Percentiles rank a stretch among this genome's conserved stretches.
phyloP scores from a whole-genome alignment of 2,113 vertebrate genomes.

The Cranoglanis bouderius region DNA sequence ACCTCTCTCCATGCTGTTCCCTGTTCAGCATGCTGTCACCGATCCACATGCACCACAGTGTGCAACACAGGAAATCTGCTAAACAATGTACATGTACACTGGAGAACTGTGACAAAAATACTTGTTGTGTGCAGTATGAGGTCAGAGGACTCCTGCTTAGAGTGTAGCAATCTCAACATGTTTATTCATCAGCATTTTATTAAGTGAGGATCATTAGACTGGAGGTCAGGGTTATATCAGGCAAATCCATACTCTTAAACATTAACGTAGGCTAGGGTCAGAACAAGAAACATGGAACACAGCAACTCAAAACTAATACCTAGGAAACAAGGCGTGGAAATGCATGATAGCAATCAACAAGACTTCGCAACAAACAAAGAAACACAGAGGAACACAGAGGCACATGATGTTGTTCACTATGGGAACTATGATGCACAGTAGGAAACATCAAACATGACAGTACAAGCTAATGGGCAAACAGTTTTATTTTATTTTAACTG shows the following conservation, averaged over 20 bases:
- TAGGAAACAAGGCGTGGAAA: neutral
- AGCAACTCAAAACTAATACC: neutral
- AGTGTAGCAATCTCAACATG: neutral
- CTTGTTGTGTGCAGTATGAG: slow-evolving; percentile 15
- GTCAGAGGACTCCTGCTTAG: slow-evolving; percentile 5
- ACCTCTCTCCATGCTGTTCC: slow-evolving; percentile 54
- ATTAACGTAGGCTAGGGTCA: neutral
- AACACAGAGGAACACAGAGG: neutral
- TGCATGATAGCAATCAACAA: neutral
- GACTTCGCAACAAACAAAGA: neutral
- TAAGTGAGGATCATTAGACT: neutral
- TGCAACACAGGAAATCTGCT: slow-evolving; percentile 33
- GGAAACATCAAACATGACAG: neutral
- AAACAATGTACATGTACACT: slow-evolving; percentile 22
- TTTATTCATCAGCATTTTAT: neutral
- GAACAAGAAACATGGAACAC: neutral
- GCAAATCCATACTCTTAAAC: neutral
- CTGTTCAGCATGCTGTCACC: neutral
- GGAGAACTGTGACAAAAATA: slow-evolving; percentile 33
- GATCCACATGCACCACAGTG: slow-evolving; percentile 16
- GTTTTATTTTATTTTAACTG: neutral
- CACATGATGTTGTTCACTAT: neutral
- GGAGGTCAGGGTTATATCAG: neutral
- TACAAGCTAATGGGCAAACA: neutral
- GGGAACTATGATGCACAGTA: neutral